phyloP scores from a whole-genome alignment of 30 jellyfish, hydroid and myxozoan genomes.

The Euphysa ruthae region DNA sequence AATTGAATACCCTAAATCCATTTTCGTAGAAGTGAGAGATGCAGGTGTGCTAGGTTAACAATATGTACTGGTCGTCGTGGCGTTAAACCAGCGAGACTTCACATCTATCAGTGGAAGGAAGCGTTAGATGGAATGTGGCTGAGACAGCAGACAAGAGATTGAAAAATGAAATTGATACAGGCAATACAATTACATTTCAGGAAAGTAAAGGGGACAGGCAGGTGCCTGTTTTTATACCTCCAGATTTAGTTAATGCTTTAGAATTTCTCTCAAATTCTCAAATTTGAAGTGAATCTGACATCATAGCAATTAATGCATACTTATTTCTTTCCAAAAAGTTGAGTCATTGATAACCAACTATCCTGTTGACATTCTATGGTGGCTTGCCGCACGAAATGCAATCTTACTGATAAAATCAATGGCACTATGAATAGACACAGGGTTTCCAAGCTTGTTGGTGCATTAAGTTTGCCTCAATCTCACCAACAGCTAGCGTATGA shows the following conservation, averaged over 20 bases:
- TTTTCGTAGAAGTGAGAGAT: constrained; percentile 4
- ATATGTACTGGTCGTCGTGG: constrained; percentile 3
- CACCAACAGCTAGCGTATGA: too few relatives aligned
- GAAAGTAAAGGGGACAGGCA: constrained; percentile 29
- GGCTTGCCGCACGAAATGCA: too few relatives aligned
- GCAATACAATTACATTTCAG: constrained; percentile 18
- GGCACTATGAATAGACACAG: too few relatives aligned
- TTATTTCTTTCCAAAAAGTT: too few relatives aligned
- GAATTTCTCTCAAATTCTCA: not conserved
- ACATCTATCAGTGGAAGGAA: constrained; percentile 19
- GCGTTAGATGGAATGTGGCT: constrained; percentile 33
- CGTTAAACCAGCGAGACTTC: not conserved
- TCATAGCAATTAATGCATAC: too few relatives aligned
- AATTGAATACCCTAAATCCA: not conserved
- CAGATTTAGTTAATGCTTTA: constrained; percentile 1
- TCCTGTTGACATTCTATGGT: too few relatives aligned
- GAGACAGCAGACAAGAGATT: constrained; percentile 7
- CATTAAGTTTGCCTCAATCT: too few relatives aligned
- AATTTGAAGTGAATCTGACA: not conserved
- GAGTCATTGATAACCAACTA: too few relatives aligned
- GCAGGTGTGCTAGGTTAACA: constrained; percentile 5
- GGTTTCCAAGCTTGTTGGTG: not conserved
- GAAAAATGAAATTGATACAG: not conserved
- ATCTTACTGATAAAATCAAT: too few relatives aligned
- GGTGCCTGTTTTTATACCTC: constrained; percentile 26